These are phyloP conservation scores for Cyclura pinguis DNA, from an alignment of 2,797 vertebrate genomes.

Conservation along the genomic window DNA sequence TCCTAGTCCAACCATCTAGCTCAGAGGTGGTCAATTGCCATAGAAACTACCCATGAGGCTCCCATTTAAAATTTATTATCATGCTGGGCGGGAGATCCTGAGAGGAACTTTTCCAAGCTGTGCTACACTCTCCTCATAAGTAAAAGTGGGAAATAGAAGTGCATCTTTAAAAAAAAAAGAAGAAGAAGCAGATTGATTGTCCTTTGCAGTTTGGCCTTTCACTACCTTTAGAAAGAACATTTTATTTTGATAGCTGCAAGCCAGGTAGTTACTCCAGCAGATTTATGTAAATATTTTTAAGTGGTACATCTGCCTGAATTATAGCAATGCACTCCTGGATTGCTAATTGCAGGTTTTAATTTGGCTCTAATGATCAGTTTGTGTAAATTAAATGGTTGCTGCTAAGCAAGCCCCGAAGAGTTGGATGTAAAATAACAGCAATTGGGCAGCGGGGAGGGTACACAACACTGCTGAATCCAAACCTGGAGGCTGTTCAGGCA, in stretches of 20 bases:
- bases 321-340: slow-evolving; percentile 75
- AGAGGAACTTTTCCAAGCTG: not conserved
- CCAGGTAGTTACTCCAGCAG: slow-evolving; percentile 69
- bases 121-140: not conserved
- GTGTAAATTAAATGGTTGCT: slow-evolving; percentile 78
- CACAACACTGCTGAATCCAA: not conserved
- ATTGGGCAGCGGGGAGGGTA: not conserved
- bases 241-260: slow-evolving; percentile 61
- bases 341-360: slow-evolving; percentile 80
- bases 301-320: slow-evolving; percentile 80
- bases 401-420: slow-evolving; percentile 60
- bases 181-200: not conserved
- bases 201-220: not conserved
- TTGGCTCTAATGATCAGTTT: slow-evolving; percentile 77
- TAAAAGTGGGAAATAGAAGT: not conserved
- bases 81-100: not conserved
- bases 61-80: too few relatives aligned
- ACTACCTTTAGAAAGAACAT: slow-evolving; percentile 15
- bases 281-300: slow-evolving; percentile 76
- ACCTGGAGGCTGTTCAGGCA: not conserved
- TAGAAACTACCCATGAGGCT: too few relatives aligned
- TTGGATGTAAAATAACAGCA: slow-evolving; percentile 29
- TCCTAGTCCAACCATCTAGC: not conserved
- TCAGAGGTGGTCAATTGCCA: too few relatives aligned
- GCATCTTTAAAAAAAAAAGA: not conserved